Base-by-base conservation (phyloP, 2,888 invertebrate species). In the Lithophane socia region DNA sequence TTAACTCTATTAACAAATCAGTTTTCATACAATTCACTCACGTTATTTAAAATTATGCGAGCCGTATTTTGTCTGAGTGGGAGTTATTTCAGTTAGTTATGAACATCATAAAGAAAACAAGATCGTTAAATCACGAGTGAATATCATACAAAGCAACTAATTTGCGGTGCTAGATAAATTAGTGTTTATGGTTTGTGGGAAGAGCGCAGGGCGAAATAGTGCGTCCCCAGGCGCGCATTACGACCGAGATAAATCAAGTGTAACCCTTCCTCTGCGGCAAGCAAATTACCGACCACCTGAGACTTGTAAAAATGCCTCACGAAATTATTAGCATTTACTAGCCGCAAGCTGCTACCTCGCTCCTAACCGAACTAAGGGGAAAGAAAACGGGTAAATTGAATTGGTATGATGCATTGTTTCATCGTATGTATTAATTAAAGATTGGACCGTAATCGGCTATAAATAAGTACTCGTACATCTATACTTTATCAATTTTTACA, bases 281-380 rank as follows among this genome's bases (percentile, higher is more conserved):
- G 94, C 95, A 95, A 96, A 96, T 96, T 95, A 95, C 94, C 87
- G 90, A 93, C 95, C 96, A 96, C 96, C 96, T 96, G 96, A 96
- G 96, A 95, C 96, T 95, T 94, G 92, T 94, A 96, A 96, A 96
- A 96, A 95, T 93, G 88, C 92, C 93, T 92, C 92, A 87, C 91
- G 91, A 92, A 92, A 93, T 94, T 90, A 94, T 93, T 92, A 91
- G 88, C 89, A 90, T 88, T 89, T 79, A 85, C 85, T 82, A 87
- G 83, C 77, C 86, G 88, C 84, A 90, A 89, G 79, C 79, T 79
- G 79, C 84, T 82, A 84, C 84, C 77, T 74, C 76, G 56, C 63
- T 85, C 76, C 77, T 75, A 84, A 73, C 78, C 80, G 82, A 88
- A 87, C 82, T 85, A 82, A 80, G 87, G 92, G 90, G 89, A 88